Base-by-base conservation (phyloP, 2,888 invertebrate species). In the Anthophora plumipes region DNA sequence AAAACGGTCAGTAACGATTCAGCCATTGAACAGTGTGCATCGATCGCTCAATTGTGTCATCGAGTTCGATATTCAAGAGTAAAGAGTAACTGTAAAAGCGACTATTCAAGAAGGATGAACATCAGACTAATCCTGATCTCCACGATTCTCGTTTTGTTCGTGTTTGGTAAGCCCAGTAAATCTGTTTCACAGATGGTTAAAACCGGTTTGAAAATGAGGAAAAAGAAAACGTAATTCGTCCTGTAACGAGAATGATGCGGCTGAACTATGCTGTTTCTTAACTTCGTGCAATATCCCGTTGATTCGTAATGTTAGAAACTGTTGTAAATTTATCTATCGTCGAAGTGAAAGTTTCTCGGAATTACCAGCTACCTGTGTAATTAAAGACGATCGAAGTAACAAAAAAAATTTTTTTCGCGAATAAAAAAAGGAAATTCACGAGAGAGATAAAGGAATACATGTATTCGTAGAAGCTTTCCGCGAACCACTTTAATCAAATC, bases 161-260 rank as follows among this genome's bases (percentile, higher is more conserved):
- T 85, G 73, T 83, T 82, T 43, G 91, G 91, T 92, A 85, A 91
- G 89, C 0, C 12, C 11, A 43, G 14, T n/a, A 8, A 8, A 17
- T 14, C 41, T 41, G 39, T 20, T 9, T 52, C 22, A 12, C 20
- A 17, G 48, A 60, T 50, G 0, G 0, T n/a, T 37, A 17, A 17
- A 17, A 59, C n/a, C 25, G 31, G 14, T 22, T 54, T 52, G 11
- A 37, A 46, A 64, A 20, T n/a, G 5, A 11, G n/a, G 41, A 48
- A 54, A 4, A 20, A n/a, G n/a, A 22, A 22, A 20, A 14, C 39
- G 37, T 12, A 12, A 11, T 22, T 1, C 11, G 14, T 60, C 9
- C 4, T 50, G 41, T 14, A n/a, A 3, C 9, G 41, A n/a, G 31
- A 31, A 31, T 1, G 31, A 31, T 31, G 43, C n/a, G n/a, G 6